Evolutionary conservation across 2,888 invertebrate genomes (phyloP).

Genomic region (Netelia virgata): DNA sequence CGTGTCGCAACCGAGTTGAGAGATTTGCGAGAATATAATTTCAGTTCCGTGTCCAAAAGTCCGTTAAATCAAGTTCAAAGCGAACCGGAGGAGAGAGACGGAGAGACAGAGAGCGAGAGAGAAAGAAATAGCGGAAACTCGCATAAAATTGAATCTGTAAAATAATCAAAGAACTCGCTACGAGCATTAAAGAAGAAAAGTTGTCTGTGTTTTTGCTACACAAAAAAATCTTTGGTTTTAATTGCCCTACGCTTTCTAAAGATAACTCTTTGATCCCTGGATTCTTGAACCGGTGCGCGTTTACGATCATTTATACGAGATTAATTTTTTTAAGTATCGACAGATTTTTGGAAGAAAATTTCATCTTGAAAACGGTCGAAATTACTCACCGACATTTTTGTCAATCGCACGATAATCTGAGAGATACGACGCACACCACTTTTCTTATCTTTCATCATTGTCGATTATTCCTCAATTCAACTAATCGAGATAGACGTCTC

Average conservation of each 20-base stretch:
- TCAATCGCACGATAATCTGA: not conserved
- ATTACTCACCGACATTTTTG: not conserved
- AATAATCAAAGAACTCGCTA: constrained; percentile 7
- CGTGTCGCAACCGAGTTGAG: not conserved
- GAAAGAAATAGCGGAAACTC: too few species aligned
- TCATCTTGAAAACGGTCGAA: not conserved
- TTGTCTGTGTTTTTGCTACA: not conserved
- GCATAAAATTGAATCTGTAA: constrained; percentile 3
- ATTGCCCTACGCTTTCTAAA: constrained; percentile 4
- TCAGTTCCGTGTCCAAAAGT: not conserved
- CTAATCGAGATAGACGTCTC: too few species aligned
- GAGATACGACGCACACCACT: too few species aligned
- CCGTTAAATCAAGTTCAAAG: constrained; percentile 37
- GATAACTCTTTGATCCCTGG: not conserved
- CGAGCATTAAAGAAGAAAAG: not conserved
- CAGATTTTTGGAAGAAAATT: not conserved
- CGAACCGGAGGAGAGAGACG: not conserved
- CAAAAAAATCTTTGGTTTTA: not conserved
- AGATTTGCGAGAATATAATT: constrained; percentile 12
- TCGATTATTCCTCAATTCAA: too few species aligned
- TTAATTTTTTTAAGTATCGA: not conserved
- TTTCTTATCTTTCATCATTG: too few species aligned
- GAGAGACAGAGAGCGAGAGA: too few species aligned
- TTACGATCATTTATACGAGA: not conserved
- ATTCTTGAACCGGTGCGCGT: not conserved